Evolutionary conservation across 2,888 invertebrate genomes (phyloP).

Genomic region (Drosophila lacicola): DNA sequence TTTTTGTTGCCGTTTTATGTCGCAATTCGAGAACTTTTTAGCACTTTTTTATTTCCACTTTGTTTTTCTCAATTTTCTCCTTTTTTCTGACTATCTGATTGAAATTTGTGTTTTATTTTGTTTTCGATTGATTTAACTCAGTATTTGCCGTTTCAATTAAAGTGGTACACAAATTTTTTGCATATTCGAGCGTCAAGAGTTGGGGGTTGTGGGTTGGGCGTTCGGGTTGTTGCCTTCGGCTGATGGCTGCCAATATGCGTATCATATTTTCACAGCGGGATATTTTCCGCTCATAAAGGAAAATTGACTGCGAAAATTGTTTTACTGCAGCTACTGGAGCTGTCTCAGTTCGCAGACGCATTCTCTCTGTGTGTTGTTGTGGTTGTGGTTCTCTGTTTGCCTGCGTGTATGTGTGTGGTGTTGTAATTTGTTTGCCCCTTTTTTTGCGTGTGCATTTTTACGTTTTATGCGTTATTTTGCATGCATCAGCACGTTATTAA

Average conservation of each 20-base stretch:
- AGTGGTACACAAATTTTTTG: conserved; percentile 3
- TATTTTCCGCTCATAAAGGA: conserved; percentile 79
- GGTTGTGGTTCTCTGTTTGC: conserved; percentile 5
- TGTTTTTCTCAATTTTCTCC: conserved; percentile 3
- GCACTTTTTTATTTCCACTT: conserved; percentile 23
- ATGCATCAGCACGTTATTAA: conserved; percentile 80
- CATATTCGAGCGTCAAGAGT: not conserved
- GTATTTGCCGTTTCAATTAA: conserved; percentile 40
- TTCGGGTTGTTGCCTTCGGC: not conserved
- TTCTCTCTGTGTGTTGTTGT: conserved; percentile 11
- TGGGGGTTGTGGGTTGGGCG: not conserved
- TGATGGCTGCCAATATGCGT: conserved; percentile 68
- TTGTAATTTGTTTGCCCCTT: conserved; percentile 72
- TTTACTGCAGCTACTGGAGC: conserved; percentile 66
- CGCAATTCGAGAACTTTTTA: conserved; percentile 39
- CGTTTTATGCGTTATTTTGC: conserved; percentile 80
- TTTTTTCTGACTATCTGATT: conserved; percentile 29
- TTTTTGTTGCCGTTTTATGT: conserved; percentile 29
- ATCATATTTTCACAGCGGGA: conserved; percentile 73
- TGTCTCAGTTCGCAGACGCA: conserved; percentile 35
- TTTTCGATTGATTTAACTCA: conserved; percentile 33
- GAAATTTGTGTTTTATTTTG: conserved; percentile 35
- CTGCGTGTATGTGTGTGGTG: conserved; percentile 25
- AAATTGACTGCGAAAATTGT: conserved; percentile 82
- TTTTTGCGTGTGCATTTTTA: conserved; percentile 73